These are phyloP conservation scores for Diabrotica virgifera DNA, from an alignment of 1,140 invertebrate genomes.

Conservation along the genomic window DNA sequence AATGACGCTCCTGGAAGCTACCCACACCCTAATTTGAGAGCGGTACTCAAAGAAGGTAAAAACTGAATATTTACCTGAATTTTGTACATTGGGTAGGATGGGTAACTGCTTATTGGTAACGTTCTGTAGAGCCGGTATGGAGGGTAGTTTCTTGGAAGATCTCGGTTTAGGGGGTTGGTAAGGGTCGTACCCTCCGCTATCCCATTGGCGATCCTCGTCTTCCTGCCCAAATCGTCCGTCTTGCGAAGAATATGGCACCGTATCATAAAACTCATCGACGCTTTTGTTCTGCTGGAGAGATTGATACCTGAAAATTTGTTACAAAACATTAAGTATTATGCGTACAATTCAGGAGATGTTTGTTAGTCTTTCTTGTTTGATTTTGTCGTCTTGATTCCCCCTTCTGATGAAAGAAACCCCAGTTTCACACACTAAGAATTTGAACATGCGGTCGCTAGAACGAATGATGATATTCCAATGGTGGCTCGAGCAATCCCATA, in stretches of 20 bases:
- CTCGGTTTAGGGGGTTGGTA: conserved; percentile 39
- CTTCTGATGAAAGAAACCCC: too few relatives aligned
- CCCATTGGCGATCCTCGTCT: conserved; percentile 67
- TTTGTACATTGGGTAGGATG: conserved; percentile 30
- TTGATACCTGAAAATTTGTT: conserved; percentile 27
- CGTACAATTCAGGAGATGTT: too few relatives aligned
- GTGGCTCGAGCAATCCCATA: too few relatives aligned
- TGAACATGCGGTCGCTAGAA: too few relatives aligned
- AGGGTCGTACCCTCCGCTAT: conserved; percentile 57
- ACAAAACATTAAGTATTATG: too few relatives aligned
- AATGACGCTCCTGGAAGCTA: too few relatives aligned
- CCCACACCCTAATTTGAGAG: too few relatives aligned
- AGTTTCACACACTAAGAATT: too few relatives aligned
- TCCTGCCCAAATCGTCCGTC: conserved; percentile 59
- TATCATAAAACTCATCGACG: conserved; percentile 55
- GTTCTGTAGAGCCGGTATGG: conserved; percentile 43
- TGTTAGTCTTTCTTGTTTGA: too few relatives aligned
- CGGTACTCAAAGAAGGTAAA: too few relatives aligned
- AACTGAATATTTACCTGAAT: conserved; percentile 3
- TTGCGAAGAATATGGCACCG: conserved; percentile 52
- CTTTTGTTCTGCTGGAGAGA: conserved; percentile 36
- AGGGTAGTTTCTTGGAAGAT: conserved; percentile 47
- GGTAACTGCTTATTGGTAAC: conserved; percentile 50
- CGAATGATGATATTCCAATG: too few relatives aligned
- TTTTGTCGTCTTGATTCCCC: too few relatives aligned